Evolutionary conservation across 2,888 invertebrate genomes (phyloP), one percentile per base, ranked within the genome.

Genomic region (Pheosia tremula): DNA sequence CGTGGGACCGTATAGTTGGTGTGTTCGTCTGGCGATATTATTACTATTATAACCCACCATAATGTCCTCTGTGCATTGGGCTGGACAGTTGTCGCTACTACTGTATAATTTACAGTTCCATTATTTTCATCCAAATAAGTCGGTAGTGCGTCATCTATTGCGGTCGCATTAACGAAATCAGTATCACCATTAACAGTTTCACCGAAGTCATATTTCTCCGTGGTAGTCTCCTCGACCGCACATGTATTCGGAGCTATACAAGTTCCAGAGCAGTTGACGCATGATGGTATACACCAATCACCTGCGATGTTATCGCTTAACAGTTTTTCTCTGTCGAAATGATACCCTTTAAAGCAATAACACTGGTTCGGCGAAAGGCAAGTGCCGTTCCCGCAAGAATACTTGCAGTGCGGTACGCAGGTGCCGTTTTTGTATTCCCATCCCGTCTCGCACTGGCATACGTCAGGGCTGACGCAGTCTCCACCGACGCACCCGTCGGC

Each of bases 181-280:
- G 5, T n/a, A n/a, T 39, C 39, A n/a, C 13, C 4, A 37, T 55
- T 7, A 39, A n/a, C 10, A n/a, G 10, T 5, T 53, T 4, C 37
- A 24, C 24, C 2, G 24, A 24, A 1, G 24, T 24, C 24, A 24
- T 24, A 24, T 7, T 53, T 5, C 11, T n/a, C 37, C 5, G 37
- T 38, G 38, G 38, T 39, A 37, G 37, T 9, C 54, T 4, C 54
- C 7, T 54, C 54, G 5, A 37, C 0, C 4, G 41, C n/a, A 41
- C 55, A 56, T n/a, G 4, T 56, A 41, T 56, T 56, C 0, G 55
- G 55, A 41, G 55, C 55, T 3, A 41, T 9, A 13, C 55, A 56
- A n/a, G 41, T 6, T 38, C 55, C 55, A 3, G 38, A 37, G 13
- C 55, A 56, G 55, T 56, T 56, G 13, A 13, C n/a, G 41, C 55